Base-by-base conservation (phyloP, 1,140 invertebrate genomes). In the Phortica variegata region DNA sequence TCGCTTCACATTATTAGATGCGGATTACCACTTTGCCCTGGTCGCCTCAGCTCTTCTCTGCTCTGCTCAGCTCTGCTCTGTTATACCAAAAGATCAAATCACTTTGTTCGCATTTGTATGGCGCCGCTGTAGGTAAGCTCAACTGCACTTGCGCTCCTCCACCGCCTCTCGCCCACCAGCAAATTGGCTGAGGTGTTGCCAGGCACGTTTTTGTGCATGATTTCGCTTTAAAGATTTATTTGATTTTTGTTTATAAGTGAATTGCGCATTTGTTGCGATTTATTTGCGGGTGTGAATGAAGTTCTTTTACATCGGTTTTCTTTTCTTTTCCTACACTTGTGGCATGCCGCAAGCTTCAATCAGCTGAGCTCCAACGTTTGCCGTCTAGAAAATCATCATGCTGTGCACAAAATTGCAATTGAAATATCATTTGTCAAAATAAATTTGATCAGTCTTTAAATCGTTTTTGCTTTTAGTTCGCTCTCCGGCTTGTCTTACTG, bases 401-500 rank as follows among this genome's bases (percentile, higher is more conserved):
- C 58, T 56, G 60, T 46, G 58, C 29, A 31, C 41, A 51, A 60
- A 69, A 68, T 60, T 63, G 58, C 63, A 60, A 68, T 69, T 69
- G 70, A 70, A 70, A 61, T 70, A 70, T 73, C 69, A 73, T 73
- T 70, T 73, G 70, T 73, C 70, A 73, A 73, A 73, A 70, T 73
- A 73, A 73, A 68, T 73, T 73, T 50, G 46, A 36, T 49, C 42
- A 34, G 34, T 47, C 45, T 31, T n/a, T n/a, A n/a, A n/a, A n/a
- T n/a, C n/a, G n/a, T n/a, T n/a, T n/a, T n/a, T n/a, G n/a, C 43
- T 34, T 26, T n/a, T 18, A 23, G 13, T 51, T 32, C 43, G 47
- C 49, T 42, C 26, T 31, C n/a, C n/a, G n/a, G n/a, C n/a, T 36
- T 26, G 7, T 19, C 43, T 59, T 49, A 52, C 52, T 57, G 44